Evolutionary conservation across 2,888 invertebrate genomes (phyloP).

Genomic region (Drosophila putrida): DNA sequence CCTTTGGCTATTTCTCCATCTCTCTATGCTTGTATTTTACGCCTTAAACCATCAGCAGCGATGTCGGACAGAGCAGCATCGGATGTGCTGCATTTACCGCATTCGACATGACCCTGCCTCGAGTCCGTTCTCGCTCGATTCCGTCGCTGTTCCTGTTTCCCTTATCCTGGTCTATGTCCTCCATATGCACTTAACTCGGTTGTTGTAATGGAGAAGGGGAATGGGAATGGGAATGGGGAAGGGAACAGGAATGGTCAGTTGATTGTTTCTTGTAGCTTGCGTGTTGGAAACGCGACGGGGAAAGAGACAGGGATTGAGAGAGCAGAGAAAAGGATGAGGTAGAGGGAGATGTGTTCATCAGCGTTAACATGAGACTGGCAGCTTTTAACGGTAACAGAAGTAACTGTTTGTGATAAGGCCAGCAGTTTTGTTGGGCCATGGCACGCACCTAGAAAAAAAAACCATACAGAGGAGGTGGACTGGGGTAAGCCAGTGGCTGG

Average conservation of each 20-base stretch:
- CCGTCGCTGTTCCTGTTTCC: constrained; percentile 21
- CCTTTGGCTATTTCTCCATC: neutral
- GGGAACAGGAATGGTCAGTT: constrained; percentile 47
- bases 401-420: constrained; percentile 62
- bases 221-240: constrained; percentile 18
- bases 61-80: constrained; percentile 50
- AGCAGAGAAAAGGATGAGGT: neutral
- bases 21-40: constrained; percentile 48
- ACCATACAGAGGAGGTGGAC: neutral
- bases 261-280: constrained; percentile 64
- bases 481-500: constrained; percentile 41
- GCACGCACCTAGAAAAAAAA: constrained; percentile 44
- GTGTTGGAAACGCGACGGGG: constrained; percentile 42
- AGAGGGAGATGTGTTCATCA: constrained; percentile 59
- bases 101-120: constrained; percentile 65
- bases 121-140: constrained; percentile 9
- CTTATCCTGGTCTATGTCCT: constrained; percentile 27
- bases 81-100: constrained; percentile 79
- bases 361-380: constrained; percentile 62
- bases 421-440: constrained; percentile 20
- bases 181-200: constrained; percentile 42
- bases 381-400: constrained; percentile 60
- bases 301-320: constrained; percentile 2
- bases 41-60: constrained; percentile 68
- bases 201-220: constrained; percentile 13